Evolutionary conservation across 1,140 invertebrate species (phyloP).

Genomic region (Cephus cinctus): DNA sequence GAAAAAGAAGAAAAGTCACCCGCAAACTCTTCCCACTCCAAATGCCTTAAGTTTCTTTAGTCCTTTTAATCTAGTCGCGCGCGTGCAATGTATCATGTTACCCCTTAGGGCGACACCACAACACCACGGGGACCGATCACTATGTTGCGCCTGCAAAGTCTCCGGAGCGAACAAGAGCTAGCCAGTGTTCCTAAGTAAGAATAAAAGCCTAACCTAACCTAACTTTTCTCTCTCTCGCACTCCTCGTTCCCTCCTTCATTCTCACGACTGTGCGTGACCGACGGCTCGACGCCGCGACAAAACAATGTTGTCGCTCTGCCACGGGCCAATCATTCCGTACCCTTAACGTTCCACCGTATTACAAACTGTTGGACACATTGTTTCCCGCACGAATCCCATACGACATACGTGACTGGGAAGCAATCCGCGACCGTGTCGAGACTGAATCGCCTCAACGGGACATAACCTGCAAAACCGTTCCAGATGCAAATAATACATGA

Average conservation of each 20-base stretch:
- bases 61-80: too few species aligned
- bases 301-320: conserved; percentile 38
- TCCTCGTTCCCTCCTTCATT: too few species aligned
- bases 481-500: too few species aligned
- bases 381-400: conserved; percentile 30
- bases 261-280: conserved; percentile 32
- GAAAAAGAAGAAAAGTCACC: too few species aligned
- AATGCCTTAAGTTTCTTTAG: too few species aligned
- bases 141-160: conserved; percentile 15
- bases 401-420: conserved; percentile 11
- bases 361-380: conserved; percentile 33
- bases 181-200: too few species aligned
- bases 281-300: conserved; percentile 32
- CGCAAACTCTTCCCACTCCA: too few species aligned
- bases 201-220: too few species aligned
- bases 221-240: too few species aligned
- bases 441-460: background rate
- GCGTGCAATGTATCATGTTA: too few species aligned
- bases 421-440: background rate
- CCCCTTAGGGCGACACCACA: too few species aligned
- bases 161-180: background rate
- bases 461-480: too few species aligned
- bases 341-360: conserved; percentile 21
- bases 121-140: conserved; percentile 1
- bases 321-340: background rate